Percentiles rank a stretch among this genome's conserved stretches.
Conservation (phyloP, 2,113 vertebrate genomes). For the Marmota flaviventris region DNA sequence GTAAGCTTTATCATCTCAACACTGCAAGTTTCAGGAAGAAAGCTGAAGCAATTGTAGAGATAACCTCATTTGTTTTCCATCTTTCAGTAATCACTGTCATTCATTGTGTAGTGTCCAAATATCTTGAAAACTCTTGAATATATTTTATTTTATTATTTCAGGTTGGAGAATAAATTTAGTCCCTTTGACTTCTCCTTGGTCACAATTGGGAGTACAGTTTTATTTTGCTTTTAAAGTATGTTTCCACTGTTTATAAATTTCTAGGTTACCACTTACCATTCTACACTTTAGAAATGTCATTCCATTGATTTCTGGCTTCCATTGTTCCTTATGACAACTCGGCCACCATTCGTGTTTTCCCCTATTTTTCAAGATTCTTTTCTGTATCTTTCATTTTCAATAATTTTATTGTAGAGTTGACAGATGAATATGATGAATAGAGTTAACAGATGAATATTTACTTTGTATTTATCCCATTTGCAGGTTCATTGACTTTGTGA, state of each 20-base stretch:
- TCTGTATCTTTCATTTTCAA: neutral
- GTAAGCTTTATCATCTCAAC: neutral
- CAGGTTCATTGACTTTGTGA: neutral
- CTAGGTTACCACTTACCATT: neutral
- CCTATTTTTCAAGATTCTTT: neutral
- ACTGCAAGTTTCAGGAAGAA: neutral
- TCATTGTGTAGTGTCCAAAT: neutral
- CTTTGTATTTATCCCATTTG: neutral
- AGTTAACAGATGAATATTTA: neutral
- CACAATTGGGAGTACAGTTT: neutral
- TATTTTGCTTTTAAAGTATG: neutral
- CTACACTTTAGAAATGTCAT: neutral
- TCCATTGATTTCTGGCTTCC: neutral
- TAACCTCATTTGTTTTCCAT: neutral
- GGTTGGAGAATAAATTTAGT: neutral
- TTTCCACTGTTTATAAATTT: neutral
- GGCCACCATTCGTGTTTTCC: neutral
- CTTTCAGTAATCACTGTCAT: neutral
- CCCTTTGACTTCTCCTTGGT: neutral
- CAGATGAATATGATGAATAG: neutral
- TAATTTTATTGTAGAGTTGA: neutral
- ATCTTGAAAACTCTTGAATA: neutral
- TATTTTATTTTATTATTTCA: neutral
- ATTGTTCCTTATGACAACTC: neutral
- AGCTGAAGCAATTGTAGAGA: neutral